A percentile compares a stretch with the other conserved stretches of the same genome.
These are phyloP conservation scores for Xestia xanthographa DNA, from an alignment of 2,888 invertebrate species.

Conservation along the genomic window DNA sequence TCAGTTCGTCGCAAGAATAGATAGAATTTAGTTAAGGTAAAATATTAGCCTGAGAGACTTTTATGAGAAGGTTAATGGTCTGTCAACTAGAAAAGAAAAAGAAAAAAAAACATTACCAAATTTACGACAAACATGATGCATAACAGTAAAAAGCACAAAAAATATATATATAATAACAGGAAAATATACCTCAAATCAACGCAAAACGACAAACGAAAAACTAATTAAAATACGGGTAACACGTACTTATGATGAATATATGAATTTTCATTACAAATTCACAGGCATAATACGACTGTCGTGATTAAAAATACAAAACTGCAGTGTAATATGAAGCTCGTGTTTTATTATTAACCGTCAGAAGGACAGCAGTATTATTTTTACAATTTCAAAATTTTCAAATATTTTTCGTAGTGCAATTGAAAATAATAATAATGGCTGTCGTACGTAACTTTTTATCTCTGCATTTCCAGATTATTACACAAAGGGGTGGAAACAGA, in stretches of 20 bases:
- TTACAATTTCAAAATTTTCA: not conserved
- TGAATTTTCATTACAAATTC: not conserved
- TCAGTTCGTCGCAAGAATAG: not conserved
- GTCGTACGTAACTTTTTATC: constrained; percentile 16
- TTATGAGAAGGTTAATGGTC: not conserved
- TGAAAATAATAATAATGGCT: constrained; percentile 15
- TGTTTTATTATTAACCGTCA: not conserved
- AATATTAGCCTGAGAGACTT: not conserved
- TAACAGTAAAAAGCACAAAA: not conserved
- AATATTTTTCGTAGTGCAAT: not conserved
- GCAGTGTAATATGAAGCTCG: not conserved
- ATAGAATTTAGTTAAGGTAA: not conserved
- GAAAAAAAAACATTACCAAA: not conserved
- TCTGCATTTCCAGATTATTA: constrained; percentile 32
- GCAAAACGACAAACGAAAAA: constrained; percentile 7
- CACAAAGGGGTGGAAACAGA: constrained; percentile 4
- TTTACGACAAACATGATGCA: not conserved
- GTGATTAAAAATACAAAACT: constrained; percentile 12
- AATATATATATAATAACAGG: not conserved
- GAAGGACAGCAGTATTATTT: not conserved
- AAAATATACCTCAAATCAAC: not conserved
- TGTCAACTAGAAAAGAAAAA: not conserved
- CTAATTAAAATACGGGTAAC: constrained; percentile 2
- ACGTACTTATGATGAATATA: not conserved
- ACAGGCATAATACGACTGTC: not conserved